phyloP scores from a whole-genome alignment of 2,888 invertebrate genomes.

The Eristalis pertinax region DNA sequence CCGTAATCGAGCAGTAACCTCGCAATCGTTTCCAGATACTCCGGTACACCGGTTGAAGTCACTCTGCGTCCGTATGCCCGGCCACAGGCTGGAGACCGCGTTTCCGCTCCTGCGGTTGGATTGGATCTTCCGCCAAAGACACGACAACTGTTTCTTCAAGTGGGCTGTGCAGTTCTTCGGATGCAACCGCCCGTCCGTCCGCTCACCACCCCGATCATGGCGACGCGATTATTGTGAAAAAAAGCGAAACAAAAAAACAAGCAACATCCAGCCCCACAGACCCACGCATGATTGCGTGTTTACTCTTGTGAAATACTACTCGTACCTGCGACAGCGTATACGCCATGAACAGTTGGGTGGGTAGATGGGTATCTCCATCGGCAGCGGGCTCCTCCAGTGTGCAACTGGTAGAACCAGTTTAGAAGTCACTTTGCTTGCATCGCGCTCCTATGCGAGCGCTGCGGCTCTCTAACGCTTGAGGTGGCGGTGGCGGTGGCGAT shows the following conservation, averaged over 20 bases:
- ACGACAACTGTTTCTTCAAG: not conserved
- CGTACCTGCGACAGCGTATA: slow-evolving; percentile 18
- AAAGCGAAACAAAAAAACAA: slow-evolving; percentile 25
- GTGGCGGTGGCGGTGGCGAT: too few species aligned
- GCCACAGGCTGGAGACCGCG: not conserved
- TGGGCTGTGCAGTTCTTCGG: not conserved
- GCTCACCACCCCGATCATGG: slow-evolving; percentile 14
- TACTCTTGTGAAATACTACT: slow-evolving; percentile 59
- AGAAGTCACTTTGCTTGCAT: not conserved
- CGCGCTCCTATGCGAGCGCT: slow-evolving; percentile 41
- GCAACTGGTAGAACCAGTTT: slow-evolving; percentile 55
- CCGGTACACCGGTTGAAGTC: slow-evolving; percentile 8
- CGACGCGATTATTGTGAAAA: slow-evolving; percentile 33
- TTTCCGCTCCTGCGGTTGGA: slow-evolving; percentile 33
- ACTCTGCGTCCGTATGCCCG: slow-evolving; percentile 25
- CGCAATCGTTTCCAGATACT: slow-evolving; percentile 40
- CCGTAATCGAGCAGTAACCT: slow-evolving; percentile 60
- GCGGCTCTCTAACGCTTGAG: not conserved
- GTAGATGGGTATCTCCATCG: slow-evolving; percentile 35
- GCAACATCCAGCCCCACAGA: not conserved
- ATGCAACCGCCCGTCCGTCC: not conserved
- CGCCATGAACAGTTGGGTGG: slow-evolving; percentile 65
- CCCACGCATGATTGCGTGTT: slow-evolving; percentile 52
- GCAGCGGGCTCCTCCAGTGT: slow-evolving; percentile 1
- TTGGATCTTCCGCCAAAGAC: slow-evolving; percentile 34